Percentiles rank a stretch among this genome's conserved stretches.
These are phyloP conservation scores for Manis pentadactyla DNA, from an alignment of 2,797 vertebrate species.

Conservation along the genomic window DNA sequence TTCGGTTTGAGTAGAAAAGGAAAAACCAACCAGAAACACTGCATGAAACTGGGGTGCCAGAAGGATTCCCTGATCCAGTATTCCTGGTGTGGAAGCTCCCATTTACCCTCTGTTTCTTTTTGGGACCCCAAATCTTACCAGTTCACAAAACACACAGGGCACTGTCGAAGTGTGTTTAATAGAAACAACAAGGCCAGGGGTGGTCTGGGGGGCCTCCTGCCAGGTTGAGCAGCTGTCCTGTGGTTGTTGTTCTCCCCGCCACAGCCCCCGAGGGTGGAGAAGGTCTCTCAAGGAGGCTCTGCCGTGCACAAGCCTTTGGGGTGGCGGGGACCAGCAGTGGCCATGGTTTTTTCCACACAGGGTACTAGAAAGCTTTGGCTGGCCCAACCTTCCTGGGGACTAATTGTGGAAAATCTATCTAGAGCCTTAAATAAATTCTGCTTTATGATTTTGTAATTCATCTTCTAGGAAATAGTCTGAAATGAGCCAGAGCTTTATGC, in stretches of 20 bases:
- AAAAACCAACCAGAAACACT: background rate
- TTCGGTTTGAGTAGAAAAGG: constrained; percentile 66
- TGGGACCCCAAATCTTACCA: constrained; percentile 44
- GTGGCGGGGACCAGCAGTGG: background rate
- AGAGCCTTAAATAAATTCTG: constrained; percentile 20
- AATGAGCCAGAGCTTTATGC: background rate
- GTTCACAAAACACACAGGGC: constrained; percentile 59
- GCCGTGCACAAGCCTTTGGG: constrained; percentile 64
- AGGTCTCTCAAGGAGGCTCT: constrained; percentile 43
- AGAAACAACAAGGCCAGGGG: constrained; percentile 47
- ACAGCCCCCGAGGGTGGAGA: background rate
- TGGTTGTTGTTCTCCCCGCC: background rate
- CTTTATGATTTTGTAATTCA: constrained; percentile 9
- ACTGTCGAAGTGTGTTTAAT: constrained; percentile 62
- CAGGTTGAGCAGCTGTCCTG: background rate
- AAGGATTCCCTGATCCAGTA: constrained; percentile 71
- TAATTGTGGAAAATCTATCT: constrained; percentile 31
- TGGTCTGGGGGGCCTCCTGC: background rate
- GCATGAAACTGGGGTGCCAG: background rate
- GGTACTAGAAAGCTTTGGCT: background rate
- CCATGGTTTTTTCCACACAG: background rate
- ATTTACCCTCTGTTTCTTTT: constrained; percentile 58
- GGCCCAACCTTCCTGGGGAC: background rate
- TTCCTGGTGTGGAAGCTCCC: constrained; percentile 64
- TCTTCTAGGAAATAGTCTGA: constrained; percentile 32